Evolutionary conservation across 2,888 invertebrate species (phyloP).

Genomic region (Harmothoe impar): DNA sequence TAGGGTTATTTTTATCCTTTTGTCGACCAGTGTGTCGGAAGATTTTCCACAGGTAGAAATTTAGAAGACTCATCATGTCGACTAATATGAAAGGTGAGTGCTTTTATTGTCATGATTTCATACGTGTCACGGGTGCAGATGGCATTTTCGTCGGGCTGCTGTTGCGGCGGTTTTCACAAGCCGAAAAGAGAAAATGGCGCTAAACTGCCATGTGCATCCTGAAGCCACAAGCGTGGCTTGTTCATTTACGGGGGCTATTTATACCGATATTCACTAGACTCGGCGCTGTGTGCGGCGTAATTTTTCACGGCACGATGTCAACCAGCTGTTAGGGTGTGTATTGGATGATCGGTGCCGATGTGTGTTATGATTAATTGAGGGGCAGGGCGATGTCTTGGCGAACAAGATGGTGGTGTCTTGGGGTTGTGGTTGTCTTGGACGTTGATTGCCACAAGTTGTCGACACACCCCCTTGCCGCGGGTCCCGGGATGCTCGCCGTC

Average conservation of each 20-base stretch:
- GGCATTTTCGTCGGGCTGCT: not conserved
- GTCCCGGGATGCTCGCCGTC: not conserved
- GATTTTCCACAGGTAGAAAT: constrained; percentile 59
- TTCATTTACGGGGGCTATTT: constrained; percentile 56
- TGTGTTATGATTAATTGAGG: not conserved
- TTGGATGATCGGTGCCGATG: not conserved
- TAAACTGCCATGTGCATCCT: constrained; percentile 53
- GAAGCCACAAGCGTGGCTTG: constrained; percentile 56
- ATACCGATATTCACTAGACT: constrained; percentile 53
- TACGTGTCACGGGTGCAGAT: not conserved
- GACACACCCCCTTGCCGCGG: constrained; percentile 58
- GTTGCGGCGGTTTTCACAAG: constrained; percentile 26
- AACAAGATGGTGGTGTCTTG: constrained; percentile 57
- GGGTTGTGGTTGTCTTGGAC: constrained; percentile 50
- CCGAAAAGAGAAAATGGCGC: constrained; percentile 59
- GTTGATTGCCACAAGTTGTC: constrained; percentile 45
- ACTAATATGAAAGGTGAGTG: constrained; percentile 59
- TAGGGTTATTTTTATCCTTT: constrained; percentile 60
- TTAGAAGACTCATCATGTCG: constrained; percentile 56
- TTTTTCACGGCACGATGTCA: not conserved
- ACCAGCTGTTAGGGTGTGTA: not conserved
- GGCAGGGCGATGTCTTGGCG: not conserved
- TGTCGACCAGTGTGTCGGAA: constrained; percentile 63
- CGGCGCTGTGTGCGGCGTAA: not conserved
- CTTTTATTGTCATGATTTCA: not conserved